A percentile compares a stretch with the other conserved stretches of the same genome.
Evolutionary conservation across 2,888 invertebrate genomes (phyloP).

Genomic region (Leucoptera coffeella): DNA sequence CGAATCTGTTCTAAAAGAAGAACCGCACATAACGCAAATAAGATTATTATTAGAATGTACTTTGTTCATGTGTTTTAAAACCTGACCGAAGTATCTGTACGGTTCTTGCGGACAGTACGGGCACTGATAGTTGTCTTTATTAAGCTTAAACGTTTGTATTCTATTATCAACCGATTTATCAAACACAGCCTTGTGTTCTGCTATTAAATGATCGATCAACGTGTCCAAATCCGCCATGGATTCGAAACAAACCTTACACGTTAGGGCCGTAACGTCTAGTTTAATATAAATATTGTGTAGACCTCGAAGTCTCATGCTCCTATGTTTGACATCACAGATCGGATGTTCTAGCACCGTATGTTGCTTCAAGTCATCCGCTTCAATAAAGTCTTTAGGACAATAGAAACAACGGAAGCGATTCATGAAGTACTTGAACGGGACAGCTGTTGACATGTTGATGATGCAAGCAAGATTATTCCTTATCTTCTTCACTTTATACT

Average conservation of each 20-base stretch:
- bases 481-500: slow-evolving; percentile 12
- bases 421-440: slow-evolving; percentile 19
- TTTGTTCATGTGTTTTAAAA: slow-evolving; percentile 21
- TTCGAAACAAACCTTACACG: slow-evolving; percentile 21
- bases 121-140: slow-evolving; percentile 21
- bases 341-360: slow-evolving; percentile 25
- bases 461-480: slow-evolving; percentile 21
- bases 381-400: slow-evolving; percentile 24
- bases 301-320: slow-evolving; percentile 22
- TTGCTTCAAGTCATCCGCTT: slow-evolving; percentile 20
- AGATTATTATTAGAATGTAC: slow-evolving; percentile 21
- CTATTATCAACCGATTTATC: slow-evolving; percentile 14
- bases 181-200: slow-evolving; percentile 16
- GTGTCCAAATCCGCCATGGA: slow-evolving; percentile 13
- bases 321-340: slow-evolving; percentile 19
- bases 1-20: slow-evolving; percentile 20
- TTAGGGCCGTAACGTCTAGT: slow-evolving; percentile 20
- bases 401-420: slow-evolving; percentile 32
- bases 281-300: slow-evolving; percentile 25
- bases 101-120: slow-evolving; percentile 17
- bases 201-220: slow-evolving; percentile 16
- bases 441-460: slow-evolving; percentile 13
- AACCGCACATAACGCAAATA: slow-evolving; percentile 25
- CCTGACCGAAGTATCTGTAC: slow-evolving; percentile 19
- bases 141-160: slow-evolving; percentile 18